A percentile compares a stretch with the other conserved stretches of the same genome.
These are phyloP conservation scores for Ophioninae sp. DNA, from an alignment of 2,888 invertebrate genomes.

Conservation along the genomic window DNA sequence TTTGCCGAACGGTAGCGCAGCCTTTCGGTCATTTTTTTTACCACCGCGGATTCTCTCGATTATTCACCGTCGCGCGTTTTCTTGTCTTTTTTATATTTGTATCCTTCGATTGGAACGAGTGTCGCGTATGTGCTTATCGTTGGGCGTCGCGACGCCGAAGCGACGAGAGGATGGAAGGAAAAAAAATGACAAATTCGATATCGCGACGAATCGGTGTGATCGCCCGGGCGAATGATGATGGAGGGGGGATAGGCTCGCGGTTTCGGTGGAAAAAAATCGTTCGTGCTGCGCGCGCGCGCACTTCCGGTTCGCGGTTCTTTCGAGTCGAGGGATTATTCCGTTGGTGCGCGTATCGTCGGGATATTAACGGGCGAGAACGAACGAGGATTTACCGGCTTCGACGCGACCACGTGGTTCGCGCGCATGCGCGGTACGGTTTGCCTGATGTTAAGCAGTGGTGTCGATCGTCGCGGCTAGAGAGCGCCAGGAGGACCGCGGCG, in stretches of 20 bases:
- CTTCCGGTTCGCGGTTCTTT: neutral
- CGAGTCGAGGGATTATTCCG: neutral
- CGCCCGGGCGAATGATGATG: neutral
- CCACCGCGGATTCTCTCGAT: too few species aligned
- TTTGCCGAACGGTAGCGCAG: neutral
- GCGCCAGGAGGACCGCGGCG: neutral
- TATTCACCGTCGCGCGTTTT: neutral
- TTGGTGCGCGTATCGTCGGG: neutral
- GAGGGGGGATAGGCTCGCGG: neutral
- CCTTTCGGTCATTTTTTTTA: conserved; percentile 1
- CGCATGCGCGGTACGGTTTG: neutral
- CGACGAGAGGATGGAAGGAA: conserved; percentile 19
- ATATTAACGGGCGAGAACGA: neutral
- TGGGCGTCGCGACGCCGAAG: conserved; percentile 45
- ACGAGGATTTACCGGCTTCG: neutral
- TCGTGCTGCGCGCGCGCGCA: neutral
- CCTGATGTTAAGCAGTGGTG: neutral
- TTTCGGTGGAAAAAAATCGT: neutral
- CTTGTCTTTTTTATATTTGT: neutral
- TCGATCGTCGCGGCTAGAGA: neutral
- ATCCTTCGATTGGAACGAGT: neutral
- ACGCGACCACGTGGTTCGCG: neutral
- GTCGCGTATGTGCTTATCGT: conserved; percentile 43
- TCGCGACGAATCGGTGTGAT: neutral
- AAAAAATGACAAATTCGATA: conserved; percentile 11